Percentiles rank a stretch among this genome's conserved stretches.
These are phyloP conservation scores for Cyanoramphus novaezelandiae DNA, from an alignment of 2,113 vertebrate genomes.

Conservation along the genomic window DNA sequence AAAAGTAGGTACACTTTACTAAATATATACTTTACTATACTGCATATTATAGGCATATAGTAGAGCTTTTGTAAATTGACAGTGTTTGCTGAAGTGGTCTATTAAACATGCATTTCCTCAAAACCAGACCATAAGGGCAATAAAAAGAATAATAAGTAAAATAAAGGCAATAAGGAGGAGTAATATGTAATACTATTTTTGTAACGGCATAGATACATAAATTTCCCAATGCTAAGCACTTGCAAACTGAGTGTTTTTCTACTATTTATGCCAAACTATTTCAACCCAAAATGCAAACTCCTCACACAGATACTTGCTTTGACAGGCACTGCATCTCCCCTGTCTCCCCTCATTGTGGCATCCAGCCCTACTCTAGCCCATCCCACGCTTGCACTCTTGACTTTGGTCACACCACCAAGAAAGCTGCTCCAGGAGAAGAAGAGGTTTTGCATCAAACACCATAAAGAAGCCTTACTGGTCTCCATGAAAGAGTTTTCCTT, in stretches of 20 bases:
- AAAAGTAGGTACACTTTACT: neutral
- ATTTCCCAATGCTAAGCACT: neutral
- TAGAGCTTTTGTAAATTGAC: neutral
- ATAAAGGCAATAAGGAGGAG: neutral
- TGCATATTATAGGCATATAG: neutral
- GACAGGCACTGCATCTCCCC: neutral
- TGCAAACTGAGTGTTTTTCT: neutral
- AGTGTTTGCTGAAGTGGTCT: neutral
- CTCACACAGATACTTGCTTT: neutral
- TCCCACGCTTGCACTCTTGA: neutral
- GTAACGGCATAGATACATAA: neutral
- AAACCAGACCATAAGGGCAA: neutral
- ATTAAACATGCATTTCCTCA: neutral
- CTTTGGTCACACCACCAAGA: neutral
- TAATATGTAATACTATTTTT: neutral
- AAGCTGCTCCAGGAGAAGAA: neutral
- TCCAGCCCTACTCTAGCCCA: neutral
- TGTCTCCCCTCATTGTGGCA: fast-evolving
- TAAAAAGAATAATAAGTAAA: neutral
- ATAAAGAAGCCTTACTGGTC: neutral
- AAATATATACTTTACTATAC: neutral
- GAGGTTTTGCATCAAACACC: neutral
- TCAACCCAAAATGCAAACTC: neutral
- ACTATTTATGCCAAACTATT: neutral
- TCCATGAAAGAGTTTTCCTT: neutral